Conservation (phyloP, 2,888 invertebrate genomes). For the Pilophorus perplexus region DNA sequence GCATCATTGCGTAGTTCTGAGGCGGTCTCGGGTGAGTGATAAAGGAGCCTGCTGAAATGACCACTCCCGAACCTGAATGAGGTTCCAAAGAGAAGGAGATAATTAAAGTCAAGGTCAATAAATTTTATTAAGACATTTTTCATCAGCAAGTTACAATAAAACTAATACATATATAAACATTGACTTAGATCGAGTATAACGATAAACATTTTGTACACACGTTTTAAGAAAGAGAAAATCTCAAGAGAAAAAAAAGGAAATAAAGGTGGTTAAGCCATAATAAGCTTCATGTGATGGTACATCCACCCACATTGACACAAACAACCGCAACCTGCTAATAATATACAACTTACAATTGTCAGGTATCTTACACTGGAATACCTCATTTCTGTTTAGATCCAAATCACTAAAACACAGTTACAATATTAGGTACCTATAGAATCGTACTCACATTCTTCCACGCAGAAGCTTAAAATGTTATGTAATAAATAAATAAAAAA, state of each 20-base stretch:
- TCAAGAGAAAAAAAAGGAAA: constrained; percentile 28
- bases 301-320: background rate
- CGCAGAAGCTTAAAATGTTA: constrained; percentile 13
- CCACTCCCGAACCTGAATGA: too few relatives aligned
- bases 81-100: too few relatives aligned
- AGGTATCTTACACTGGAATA: constrained; percentile 1
- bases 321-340: constrained; percentile 2
- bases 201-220: constrained; percentile 36
- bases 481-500: constrained; percentile 24
- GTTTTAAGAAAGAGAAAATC: constrained; percentile 30
- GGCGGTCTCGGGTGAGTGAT: too few relatives aligned
- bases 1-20: too few relatives aligned
- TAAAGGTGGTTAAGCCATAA: constrained; percentile 5
- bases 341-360: constrained; percentile 4
- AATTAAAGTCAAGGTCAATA: constrained; percentile 29
- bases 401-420: constrained; percentile 25
- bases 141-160: constrained; percentile 40
- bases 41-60: too few relatives aligned
- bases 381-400: background rate
- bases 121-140: constrained; percentile 39
- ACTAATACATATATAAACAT: constrained; percentile 38
- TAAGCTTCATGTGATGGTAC: constrained; percentile 12
- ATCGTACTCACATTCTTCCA: constrained; percentile 10
- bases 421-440: constrained; percentile 2
- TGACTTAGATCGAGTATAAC: constrained; percentile 36